phyloP scores from a whole-genome alignment of 2,797 vertebrate species.

The Acipenser transmontanus region DNA sequence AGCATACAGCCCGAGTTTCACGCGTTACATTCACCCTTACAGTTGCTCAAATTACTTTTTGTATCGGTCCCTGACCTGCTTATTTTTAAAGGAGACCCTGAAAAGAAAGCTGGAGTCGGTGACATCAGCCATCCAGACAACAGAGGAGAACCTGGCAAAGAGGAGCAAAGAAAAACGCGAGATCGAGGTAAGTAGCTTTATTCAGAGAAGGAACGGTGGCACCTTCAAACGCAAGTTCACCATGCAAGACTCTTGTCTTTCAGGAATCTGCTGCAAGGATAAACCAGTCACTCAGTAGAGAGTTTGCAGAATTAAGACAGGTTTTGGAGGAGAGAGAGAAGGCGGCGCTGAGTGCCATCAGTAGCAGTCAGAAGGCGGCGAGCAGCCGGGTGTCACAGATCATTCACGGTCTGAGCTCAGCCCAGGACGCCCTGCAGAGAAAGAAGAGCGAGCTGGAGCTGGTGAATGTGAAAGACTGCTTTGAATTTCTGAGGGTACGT shows the following conservation, averaged over 20 bases:
- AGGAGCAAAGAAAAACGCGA: constrained; percentile 18
- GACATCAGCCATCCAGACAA: constrained; percentile 23
- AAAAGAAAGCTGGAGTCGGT: neutral
- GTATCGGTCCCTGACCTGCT: neutral
- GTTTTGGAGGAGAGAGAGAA: constrained; percentile 37
- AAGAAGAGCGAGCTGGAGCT: neutral
- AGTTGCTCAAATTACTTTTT: neutral
- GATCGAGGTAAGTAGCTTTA: constrained; percentile 23
- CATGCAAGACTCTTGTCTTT: constrained; percentile 11
- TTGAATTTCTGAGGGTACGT: neutral
- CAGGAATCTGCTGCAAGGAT: constrained; percentile 35
- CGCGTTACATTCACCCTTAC: neutral
- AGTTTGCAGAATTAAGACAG: constrained; percentile 38
- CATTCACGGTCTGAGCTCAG: neutral
- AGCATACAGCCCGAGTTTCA: too few relatives aligned
- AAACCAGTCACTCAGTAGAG: constrained; percentile 32
- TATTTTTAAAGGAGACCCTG: constrained; percentile 30
- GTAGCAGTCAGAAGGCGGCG: neutral
- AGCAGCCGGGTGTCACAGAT: neutral
- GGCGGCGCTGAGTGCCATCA: constrained; percentile 27
- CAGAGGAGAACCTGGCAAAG: constrained; percentile 12
- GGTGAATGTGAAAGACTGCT: neutral
- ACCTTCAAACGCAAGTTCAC: too few relatives aligned
- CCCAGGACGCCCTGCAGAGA: neutral
- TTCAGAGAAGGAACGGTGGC: too few relatives aligned